These are phyloP conservation scores for Drosophila lacteicornis DNA, from an alignment of 1,140 invertebrate species.

Conservation along the genomic window DNA sequence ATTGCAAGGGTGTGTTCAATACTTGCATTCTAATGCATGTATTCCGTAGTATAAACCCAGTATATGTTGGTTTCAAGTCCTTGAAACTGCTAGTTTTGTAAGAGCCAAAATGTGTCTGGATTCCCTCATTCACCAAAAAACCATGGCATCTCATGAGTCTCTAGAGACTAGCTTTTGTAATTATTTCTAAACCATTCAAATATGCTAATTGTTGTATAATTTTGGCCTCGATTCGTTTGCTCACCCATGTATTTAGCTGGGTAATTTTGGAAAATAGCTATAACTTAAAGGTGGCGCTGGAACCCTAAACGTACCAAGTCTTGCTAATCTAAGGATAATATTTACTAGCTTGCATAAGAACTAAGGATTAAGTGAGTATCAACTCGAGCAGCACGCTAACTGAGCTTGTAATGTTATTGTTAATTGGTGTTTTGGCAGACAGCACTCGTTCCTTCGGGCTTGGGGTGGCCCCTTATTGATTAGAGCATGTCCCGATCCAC, in stretches of 20 bases:
- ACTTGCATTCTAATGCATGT: no score
- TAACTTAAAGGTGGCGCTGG: constrained; percentile 38
- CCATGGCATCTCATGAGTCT: not conserved
- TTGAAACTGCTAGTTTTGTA: not conserved
- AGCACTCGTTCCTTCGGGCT: not conserved
- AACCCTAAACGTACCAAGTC: constrained; percentile 37
- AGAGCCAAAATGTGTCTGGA: no score
- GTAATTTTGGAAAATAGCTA: not conserved
- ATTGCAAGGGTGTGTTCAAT: no score
- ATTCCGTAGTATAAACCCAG: no score
- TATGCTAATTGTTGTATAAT: not conserved
- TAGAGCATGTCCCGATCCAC: constrained; percentile 86
- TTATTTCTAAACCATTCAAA: not conserved
- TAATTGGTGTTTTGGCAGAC: constrained; percentile 45
- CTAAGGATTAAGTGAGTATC: constrained; percentile 35
- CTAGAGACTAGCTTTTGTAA: not conserved
- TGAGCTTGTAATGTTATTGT: constrained; percentile 24
- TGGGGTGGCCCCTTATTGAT: not conserved
- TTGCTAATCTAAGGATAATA: constrained; percentile 50
- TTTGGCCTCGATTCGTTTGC: constrained; percentile 12
- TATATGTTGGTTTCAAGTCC: not conserved
- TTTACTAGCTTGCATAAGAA: constrained; percentile 52
- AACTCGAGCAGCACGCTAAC: constrained; percentile 15
- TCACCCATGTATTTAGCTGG: not conserved
- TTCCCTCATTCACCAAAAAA: no score